Evolutionary conservation across 2,113 vertebrate species (phyloP).

Genomic region (Ranitomeya imitator): DNA sequence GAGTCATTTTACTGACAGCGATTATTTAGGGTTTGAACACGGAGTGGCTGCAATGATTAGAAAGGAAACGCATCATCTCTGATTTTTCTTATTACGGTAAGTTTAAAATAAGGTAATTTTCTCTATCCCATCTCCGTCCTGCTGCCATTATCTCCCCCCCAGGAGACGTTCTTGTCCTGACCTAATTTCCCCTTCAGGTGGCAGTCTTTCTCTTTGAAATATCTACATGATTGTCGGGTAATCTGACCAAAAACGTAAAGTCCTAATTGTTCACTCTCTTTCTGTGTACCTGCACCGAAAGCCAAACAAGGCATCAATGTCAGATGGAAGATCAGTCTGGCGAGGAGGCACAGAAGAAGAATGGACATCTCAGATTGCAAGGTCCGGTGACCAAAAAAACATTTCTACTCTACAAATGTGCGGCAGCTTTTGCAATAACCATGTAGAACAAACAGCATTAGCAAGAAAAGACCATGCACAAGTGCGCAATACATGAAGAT

Average conservation of each 20-base stretch:
- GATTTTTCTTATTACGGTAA: not conserved
- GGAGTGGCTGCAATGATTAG: not conserved
- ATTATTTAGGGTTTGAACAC: not conserved
- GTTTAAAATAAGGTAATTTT: not conserved
- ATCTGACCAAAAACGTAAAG: not conserved
- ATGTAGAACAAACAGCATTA: no score
- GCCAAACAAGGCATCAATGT: not conserved
- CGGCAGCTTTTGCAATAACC: no score
- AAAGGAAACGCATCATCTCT: not conserved
- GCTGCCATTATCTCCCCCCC: not conserved
- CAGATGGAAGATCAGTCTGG: no score
- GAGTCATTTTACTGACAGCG: not conserved
- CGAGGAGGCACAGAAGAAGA: no score
- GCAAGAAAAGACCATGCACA: no score
- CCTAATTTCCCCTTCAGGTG: conserved; percentile 16
- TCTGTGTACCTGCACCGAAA: not conserved
- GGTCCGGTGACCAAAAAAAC: no score
- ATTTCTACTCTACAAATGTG: no score
- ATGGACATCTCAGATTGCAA: no score
- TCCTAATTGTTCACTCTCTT: not conserved
- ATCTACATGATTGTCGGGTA: not conserved
- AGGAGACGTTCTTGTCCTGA: not conserved
- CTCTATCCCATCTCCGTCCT: not conserved
- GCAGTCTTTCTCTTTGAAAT: conserved; percentile 30
- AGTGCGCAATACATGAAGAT: no score